Evolutionary conservation across 2,113 vertebrate genomes (phyloP).

Genomic region (Cettia cetti): DNA sequence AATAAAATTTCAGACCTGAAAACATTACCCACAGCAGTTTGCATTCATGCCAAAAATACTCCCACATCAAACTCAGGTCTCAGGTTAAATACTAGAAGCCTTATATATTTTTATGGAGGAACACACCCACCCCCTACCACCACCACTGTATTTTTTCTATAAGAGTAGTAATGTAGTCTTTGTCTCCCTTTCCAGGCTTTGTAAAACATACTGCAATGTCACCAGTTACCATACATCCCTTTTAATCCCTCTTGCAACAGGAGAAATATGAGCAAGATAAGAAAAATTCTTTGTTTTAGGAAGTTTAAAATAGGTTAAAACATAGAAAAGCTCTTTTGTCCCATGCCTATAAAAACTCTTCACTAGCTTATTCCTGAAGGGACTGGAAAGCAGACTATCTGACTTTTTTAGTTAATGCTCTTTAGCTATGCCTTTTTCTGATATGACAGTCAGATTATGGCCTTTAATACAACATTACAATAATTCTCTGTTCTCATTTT

Average conservation of each 20-base stretch:
- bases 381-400: not conserved
- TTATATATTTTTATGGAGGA: not conserved
- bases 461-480: not conserved
- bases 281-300: not conserved
- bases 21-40: not conserved
- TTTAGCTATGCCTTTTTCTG: not conserved
- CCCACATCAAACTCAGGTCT: not conserved
- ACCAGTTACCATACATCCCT: not conserved
- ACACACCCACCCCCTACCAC: accelerated
- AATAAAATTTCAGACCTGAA: not conserved
- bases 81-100: not conserved
- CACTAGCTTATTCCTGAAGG: not conserved
- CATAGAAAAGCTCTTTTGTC: not conserved
- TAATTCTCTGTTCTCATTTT: not conserved
- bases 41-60: not conserved
- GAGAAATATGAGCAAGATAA: not conserved
- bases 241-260: not conserved
- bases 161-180: not conserved
- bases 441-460: not conserved
- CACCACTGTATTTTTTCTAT: not conserved
- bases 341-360: not conserved
- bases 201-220: not conserved
- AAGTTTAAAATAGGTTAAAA: not conserved
- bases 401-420: not conserved
- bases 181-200: not conserved